Base-by-base conservation (phyloP, 1,140 invertebrate species). In the Cotesia vestalis region DNA sequence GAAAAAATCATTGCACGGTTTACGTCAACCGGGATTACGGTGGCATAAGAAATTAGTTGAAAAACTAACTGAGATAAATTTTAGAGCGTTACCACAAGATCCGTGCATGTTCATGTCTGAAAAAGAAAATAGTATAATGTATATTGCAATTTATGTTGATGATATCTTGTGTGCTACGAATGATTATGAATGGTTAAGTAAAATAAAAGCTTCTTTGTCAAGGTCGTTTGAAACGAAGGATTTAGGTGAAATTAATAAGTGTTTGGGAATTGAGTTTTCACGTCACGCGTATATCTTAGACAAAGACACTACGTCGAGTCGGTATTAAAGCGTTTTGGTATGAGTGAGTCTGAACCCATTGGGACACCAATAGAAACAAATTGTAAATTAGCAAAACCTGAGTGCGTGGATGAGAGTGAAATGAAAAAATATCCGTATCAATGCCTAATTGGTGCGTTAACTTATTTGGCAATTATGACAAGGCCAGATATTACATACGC, bases 401-500 rank as follows among this genome's bases (percentile, higher is more conserved):
- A 53, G 57, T 20, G 9, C 64, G 36, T 27, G 20, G 57, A 57
- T 67, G 63, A 62, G 57, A 40, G 17, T 40, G 9, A 38, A 61
- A 64, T 70, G 69, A 4, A 17, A 51, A 17, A 17, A 53, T 66
- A 66, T 66, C 77, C 17, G 34, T 83, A 82, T 63, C 78, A 79
- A 55, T 71, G 84, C 72, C 4, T 82, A 0, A 73, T 85, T 34
- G 83, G 81, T 14, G 75, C 73, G 20, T 67, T 88, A 11, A 68
- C 85, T 46, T 85, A 85, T 76, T 40, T 85, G 5, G 70, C 80
- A 2, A 63, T 79, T 53, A 73, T 66, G 9, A 83, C 83, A 4
- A 73, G 85, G 52, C 84, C 84, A 36, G 86, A 87, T 73, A 83
- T 88, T 5, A 67, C 76, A 4, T 84, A 79, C 76, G 72, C 81